Evolutionary conservation across 2,113 vertebrate genomes (phyloP).

Genomic region (Atractosteus spatula): DNA sequence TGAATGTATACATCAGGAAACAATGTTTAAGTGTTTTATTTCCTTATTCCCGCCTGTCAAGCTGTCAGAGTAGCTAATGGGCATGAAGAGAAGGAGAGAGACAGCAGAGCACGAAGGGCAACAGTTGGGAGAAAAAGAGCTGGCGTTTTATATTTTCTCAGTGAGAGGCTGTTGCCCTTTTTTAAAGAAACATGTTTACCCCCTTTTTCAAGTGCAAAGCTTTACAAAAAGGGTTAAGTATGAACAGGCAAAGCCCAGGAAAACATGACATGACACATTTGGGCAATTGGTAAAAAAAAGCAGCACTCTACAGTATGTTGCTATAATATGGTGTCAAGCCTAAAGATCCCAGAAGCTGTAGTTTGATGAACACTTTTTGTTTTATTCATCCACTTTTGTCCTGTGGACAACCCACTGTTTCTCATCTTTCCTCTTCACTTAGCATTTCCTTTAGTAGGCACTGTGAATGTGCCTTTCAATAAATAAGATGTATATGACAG

Average conservation of each 20-base stretch:
- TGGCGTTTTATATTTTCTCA: neutral
- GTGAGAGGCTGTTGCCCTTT: no score
- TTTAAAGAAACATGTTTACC: neutral
- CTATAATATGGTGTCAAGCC: no score
- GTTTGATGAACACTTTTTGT: neutral
- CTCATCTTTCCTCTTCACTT: no score
- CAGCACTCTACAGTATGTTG: no score
- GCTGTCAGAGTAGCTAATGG: slow-evolving; percentile 76
- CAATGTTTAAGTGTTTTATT: slow-evolving; percentile 82
- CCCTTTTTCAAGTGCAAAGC: neutral
- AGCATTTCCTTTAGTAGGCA: no score
- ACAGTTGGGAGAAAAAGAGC: slow-evolving; percentile 35
- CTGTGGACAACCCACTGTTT: neutral
- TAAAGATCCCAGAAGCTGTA: neutral
- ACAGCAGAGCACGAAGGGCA: slow-evolving; percentile 32
- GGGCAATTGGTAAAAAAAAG: no score
- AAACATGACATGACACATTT: no score
- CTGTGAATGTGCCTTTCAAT: no score
- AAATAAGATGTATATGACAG: no score
- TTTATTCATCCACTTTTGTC: neutral
- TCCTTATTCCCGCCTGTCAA: slow-evolving; percentile 77
- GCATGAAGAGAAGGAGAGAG: slow-evolving; percentile 60
- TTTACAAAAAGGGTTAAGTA: neutral
- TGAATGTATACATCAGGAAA: slow-evolving; percentile 84
- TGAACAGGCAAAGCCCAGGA: no score